These are phyloP conservation scores for Pangasianodon hypophthalmus DNA, from an alignment of 2,113 vertebrate species.

Conservation along the genomic window DNA sequence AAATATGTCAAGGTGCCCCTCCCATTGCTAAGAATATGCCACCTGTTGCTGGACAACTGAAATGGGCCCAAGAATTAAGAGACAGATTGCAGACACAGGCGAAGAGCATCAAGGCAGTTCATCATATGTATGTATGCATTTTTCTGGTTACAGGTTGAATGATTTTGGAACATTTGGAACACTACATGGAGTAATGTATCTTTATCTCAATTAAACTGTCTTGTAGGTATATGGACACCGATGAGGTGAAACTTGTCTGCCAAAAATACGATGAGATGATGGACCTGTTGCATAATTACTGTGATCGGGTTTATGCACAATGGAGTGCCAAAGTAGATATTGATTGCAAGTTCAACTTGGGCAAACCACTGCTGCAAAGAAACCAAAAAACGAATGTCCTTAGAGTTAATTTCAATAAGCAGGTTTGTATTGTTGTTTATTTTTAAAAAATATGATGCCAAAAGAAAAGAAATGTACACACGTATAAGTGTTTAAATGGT, in stretches of 20 bases:
- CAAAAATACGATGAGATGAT: conserved; percentile 70
- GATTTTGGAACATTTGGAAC: not conserved
- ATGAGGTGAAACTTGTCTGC: conserved; percentile 61
- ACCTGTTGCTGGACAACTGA: conserved; percentile 66
- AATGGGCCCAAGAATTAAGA: conserved; percentile 77
- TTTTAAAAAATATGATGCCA: not conserved
- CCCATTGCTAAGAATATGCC: conserved; percentile 74
- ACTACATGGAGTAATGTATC: not conserved
- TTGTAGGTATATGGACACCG: conserved; percentile 56
- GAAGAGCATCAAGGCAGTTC: conserved; percentile 62
- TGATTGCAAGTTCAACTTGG: conserved; percentile 74
- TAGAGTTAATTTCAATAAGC: conserved; percentile 73
- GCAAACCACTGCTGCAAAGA: conserved; percentile 73
- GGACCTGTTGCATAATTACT: conserved; percentile 60
- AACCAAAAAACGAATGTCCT: conserved; percentile 49
- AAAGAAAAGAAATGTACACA: too few relatives aligned
- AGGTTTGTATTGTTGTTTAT: conserved; percentile 62
- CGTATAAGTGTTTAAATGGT: not conserved
- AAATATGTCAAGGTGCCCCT: accelerated
- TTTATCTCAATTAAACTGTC: not conserved
- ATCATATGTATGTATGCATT: conserved; percentile 70
- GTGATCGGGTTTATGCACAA: conserved; percentile 48
- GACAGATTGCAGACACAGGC: conserved; percentile 67
- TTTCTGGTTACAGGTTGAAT: not conserved
- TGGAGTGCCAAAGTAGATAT: conserved; percentile 65